Conservation (phyloP, 2,888 invertebrate species). For the Sipunculus nudus region DNA sequence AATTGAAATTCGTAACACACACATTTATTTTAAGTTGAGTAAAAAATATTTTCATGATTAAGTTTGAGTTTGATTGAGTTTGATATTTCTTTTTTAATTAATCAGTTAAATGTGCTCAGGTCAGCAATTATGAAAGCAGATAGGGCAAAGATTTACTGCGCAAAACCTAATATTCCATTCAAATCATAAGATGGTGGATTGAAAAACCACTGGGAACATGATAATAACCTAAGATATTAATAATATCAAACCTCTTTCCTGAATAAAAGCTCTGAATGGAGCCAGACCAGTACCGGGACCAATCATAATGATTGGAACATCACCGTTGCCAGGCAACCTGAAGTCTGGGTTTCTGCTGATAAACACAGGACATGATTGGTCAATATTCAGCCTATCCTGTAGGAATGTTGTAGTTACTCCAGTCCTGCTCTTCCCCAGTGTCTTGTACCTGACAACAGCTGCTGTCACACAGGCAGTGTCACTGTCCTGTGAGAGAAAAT, state of each 20-base stretch:
- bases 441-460: constrained; percentile 45
- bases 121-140: too few species aligned
- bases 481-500: constrained; percentile 28
- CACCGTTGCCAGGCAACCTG: constrained; percentile 40
- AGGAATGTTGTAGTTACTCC: constrained; percentile 49
- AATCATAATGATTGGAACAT: constrained; percentile 81
- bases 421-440: constrained; percentile 32
- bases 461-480: constrained; percentile 45
- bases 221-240: too few species aligned
- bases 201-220: too few species aligned
- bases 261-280: constrained; percentile 85
- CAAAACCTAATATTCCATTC: too few species aligned
- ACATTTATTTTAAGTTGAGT: too few species aligned
- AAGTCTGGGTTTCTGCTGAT: constrained; percentile 51
- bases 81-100: too few species aligned
- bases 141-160: too few species aligned
- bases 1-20: too few species aligned
- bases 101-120: too few species aligned
- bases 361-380: constrained; percentile 45
- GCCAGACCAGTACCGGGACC: constrained; percentile 97
- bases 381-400: constrained; percentile 40
- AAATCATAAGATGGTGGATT: too few species aligned
- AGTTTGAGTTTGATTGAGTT: too few species aligned
- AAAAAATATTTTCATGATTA: too few species aligned
- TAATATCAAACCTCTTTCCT: constrained; percentile 70